Base-by-base conservation (phyloP, 2,113 vertebrate genomes). In the Colossoma macropomum region DNA sequence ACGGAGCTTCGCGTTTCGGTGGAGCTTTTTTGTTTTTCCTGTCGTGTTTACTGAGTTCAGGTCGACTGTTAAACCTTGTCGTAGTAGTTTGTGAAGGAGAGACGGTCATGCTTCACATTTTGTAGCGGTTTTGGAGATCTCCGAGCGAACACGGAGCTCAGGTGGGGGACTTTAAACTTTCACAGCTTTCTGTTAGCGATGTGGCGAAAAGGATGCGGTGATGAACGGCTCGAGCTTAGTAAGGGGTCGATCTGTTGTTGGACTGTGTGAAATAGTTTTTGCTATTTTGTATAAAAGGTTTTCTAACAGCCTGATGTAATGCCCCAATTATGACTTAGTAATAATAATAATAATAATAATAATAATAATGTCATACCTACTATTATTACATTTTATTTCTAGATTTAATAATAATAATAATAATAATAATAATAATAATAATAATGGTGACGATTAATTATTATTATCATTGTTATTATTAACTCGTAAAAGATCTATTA, bases 31-130 rank as follows among this genome's bases (percentile, higher is more conserved):
- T 48, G n/a, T 45, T 48, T 15, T 76, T 69, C 17, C 34, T 25
- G 23, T 62, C 11, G 21, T 13, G 6, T 76, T 77, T 48, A 21
- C 45, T 45, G 23, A 25, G 23, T 23, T 70, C 12, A 19, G 59
- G 21, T 45, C 9, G 48, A 23, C 17, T 12, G 32, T 48, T 65
- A 60, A 30, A 25, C 75, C 41, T 34, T n/a, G 19, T 13, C 50
- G 59, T 62, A 7, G 23, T 38, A 25, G 59, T 69, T 65, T 54
- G 2, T 6, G 41, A 77, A 70, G 27, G 82, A 74, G 71, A 52
- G 56, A 82, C 80, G 69, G 85, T 75, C 69, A 88, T 88, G 85
- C 30, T 56, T 72, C 59, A 38, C 25, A 72, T 86, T 80, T 74
- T 83, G 80, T 86, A 80, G 62, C 72, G 52, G 70, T 73, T 28